These are phyloP conservation scores for Pseudorectes ferrugineus DNA, from an alignment of 2,113 vertebrate genomes.

Conservation along the genomic window DNA sequence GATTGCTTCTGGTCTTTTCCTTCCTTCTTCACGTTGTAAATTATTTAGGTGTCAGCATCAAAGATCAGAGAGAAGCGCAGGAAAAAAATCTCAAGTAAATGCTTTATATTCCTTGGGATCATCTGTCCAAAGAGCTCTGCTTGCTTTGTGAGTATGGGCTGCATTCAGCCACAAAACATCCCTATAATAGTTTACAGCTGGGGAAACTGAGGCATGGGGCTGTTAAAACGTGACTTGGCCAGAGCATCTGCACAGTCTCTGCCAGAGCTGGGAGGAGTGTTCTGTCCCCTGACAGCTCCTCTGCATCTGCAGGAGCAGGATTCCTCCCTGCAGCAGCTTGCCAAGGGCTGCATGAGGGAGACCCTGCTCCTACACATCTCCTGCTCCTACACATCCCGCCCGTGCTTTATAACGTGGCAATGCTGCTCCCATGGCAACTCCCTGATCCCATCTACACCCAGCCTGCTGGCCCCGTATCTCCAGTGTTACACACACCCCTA, in stretches of 20 bases:
- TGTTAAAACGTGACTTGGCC: constrained; percentile 55
- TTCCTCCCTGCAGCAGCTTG: constrained; percentile 6
- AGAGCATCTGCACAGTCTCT: neutral
- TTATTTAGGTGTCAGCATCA: constrained; percentile 56
- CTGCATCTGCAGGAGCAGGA: constrained; percentile 12
- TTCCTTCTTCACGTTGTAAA: constrained; percentile 59
- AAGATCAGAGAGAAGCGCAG: constrained; percentile 35
- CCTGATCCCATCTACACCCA: neutral
- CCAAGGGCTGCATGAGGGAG: neutral
- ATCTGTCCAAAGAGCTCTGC: constrained; percentile 16
- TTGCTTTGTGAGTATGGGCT: neutral
- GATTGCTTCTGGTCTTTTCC: constrained; percentile 55
- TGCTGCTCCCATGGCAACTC: neutral
- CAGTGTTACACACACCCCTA: neutral
- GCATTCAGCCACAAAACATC: constrained; percentile 37
- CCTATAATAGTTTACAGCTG: constrained; percentile 43
- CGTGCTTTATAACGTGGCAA: neutral
- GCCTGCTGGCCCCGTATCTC: neutral
- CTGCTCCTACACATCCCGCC: neutral
- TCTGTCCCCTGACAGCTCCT: neutral
- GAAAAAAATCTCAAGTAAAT: neutral
- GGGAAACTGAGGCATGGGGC: constrained; percentile 59
- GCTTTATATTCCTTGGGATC: constrained; percentile 36
- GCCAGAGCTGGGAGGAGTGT: constrained; percentile 17
- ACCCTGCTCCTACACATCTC: neutral